These are phyloP conservation scores for Coregonus ussuriensis DNA, from an alignment of 2,797 vertebrate species.

Conservation along the genomic window DNA sequence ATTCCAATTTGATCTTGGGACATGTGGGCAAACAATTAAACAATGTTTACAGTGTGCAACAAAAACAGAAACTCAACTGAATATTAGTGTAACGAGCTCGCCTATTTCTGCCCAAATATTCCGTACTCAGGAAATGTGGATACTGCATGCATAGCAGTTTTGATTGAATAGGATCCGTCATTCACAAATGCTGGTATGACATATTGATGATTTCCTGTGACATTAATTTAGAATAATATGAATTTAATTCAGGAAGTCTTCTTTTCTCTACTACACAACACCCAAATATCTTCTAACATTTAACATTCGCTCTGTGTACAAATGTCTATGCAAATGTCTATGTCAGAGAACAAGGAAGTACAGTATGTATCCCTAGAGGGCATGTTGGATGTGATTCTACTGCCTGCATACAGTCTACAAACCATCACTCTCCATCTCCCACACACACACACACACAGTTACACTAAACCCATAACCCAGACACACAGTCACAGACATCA, in stretches of 20 bases:
- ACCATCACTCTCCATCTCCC: conserved; percentile 69
- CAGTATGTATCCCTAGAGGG: conserved; percentile 62
- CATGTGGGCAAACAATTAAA: neutral
- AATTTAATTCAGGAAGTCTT: neutral
- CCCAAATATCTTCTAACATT: neutral
- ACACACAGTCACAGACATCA: conserved; percentile 16
- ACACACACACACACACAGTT: too few relatives aligned
- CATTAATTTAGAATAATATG: neutral
- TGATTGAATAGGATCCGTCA: too few relatives aligned
- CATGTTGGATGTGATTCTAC: conserved; percentile 64
- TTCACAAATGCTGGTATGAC: neutral
- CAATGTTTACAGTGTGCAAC: conserved; percentile 39
- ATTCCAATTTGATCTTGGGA: conserved; percentile 58
- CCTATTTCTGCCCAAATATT: too few relatives aligned
- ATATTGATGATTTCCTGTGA: neutral
- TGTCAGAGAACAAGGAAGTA: conserved; percentile 21
- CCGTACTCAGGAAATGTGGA: neutral
- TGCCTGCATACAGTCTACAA: conserved; percentile 68
- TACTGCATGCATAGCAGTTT: too few relatives aligned
- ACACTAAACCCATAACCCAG: too few relatives aligned
- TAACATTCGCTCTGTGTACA: neutral
- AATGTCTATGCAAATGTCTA: too few relatives aligned
- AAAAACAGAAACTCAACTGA: neutral
- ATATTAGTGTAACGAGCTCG: neutral
- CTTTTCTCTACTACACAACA: neutral